Percentiles rank a stretch among this genome's conserved stretches.
Evolutionary conservation across 2,113 vertebrate species (phyloP).

Genomic region (Ursus arctos): DNA sequence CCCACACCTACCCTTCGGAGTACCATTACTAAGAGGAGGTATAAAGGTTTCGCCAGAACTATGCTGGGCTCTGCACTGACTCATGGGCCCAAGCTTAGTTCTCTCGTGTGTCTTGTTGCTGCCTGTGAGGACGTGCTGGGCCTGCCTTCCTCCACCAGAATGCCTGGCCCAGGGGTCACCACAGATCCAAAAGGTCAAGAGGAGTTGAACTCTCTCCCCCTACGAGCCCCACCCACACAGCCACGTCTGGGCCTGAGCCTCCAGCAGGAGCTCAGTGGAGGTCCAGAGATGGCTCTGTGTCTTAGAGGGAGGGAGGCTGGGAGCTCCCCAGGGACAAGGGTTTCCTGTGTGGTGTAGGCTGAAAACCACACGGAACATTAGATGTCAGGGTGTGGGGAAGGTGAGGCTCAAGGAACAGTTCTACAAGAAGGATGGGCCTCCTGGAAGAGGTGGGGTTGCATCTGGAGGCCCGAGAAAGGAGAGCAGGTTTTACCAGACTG

Average conservation of each 20-base stretch:
- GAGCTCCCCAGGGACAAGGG: neutral
- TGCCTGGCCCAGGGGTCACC: neutral
- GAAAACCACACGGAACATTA: neutral
- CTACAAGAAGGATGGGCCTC: neutral
- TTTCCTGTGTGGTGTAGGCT: neutral
- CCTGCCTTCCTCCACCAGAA: neutral
- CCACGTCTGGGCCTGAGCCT: neutral
- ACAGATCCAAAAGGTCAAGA: neutral
- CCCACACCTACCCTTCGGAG: neutral
- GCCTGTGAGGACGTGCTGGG: neutral
- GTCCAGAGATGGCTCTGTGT: too few relatives aligned
- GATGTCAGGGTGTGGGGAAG: neutral
- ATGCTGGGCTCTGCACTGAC: neutral
- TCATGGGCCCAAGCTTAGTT: neutral
- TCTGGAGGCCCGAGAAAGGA: neutral
- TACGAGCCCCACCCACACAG: rapidly evolving
- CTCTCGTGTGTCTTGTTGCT: neutral
- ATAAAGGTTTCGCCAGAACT: neutral
- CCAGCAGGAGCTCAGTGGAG: neutral
- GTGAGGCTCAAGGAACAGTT: neutral
- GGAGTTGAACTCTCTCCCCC: neutral
- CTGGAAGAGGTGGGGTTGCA: neutral
- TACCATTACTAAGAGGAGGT: neutral
- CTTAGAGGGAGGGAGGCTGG: neutral
- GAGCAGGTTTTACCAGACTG: neutral